Evolutionary conservation across 2,113 vertebrate species (phyloP).

Genomic region (Leiothrix lutea): DNA sequence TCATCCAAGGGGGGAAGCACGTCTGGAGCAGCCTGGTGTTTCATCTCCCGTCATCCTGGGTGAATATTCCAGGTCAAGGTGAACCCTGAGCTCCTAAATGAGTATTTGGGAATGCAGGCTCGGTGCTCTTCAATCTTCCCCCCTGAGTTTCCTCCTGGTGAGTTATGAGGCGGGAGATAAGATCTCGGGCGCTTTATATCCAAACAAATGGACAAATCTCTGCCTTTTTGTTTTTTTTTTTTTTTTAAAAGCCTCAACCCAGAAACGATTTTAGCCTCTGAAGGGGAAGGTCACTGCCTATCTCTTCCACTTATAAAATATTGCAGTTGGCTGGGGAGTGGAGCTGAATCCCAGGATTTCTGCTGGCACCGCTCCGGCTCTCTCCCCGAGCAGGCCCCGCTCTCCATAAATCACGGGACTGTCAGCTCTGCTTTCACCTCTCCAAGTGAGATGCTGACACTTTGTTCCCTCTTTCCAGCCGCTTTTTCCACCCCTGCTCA

Average conservation of each 20-base stretch:
- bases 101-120: conserved; percentile 40
- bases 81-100: conserved; percentile 56
- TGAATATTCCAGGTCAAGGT: conserved; percentile 68
- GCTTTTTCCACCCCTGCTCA: neutral
- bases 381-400: neutral
- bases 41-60: conserved; percentile 22
- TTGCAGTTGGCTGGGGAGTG: neutral
- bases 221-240: conserved; percentile 29
- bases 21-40: conserved; percentile 19
- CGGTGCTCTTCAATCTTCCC: conserved; percentile 65
- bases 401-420: conserved; percentile 11
- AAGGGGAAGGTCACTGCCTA: conserved; percentile 57
- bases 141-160: conserved; percentile 16
- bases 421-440: neutral
- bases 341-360: neutral
- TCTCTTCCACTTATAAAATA: conserved; percentile 53
- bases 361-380: neutral
- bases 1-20: neutral
- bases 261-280: conserved; percentile 22
- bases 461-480: neutral
- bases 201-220: conserved; percentile 10
- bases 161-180: conserved; percentile 62
- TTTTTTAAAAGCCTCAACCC: neutral
- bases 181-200: conserved; percentile 48
- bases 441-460: neutral